Conservation (phyloP, 2,888 invertebrate genomes). For the Meteorus cinctellus region DNA sequence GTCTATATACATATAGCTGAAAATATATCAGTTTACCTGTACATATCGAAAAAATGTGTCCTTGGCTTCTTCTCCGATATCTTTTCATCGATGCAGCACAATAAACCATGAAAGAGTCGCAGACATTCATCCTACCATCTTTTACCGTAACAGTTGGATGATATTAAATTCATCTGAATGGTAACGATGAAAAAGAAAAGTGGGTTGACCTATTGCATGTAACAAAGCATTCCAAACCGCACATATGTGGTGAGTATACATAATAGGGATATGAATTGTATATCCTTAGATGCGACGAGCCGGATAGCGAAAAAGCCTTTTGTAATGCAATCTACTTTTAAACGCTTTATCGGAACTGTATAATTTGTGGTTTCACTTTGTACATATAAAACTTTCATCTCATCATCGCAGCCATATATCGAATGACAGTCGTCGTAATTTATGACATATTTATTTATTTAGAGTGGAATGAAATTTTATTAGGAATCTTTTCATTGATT, state of each 20-base stretch:
- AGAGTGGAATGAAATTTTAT: no score
- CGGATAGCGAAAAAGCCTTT: not conserved
- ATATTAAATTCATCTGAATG: conserved; percentile 1
- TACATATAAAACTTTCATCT: not conserved
- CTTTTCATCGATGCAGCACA: not conserved
- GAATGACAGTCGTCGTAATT: no score
- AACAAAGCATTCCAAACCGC: not conserved
- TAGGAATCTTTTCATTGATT: no score
- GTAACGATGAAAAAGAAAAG: not conserved
- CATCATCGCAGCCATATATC: no score
- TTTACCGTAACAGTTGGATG: conserved; percentile 20
- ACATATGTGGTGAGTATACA: not conserved
- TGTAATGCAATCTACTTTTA: conserved; percentile 1
- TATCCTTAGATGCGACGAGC: not conserved
- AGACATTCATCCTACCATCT: not conserved
- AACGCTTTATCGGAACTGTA: not conserved
- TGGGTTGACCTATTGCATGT: not conserved
- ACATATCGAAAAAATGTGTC: not conserved
- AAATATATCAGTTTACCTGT: not conserved
- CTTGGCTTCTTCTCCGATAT: not conserved
- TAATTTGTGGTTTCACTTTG: not conserved
- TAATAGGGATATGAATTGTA: not conserved
- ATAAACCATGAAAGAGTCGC: not conserved
- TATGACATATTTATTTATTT: no score
- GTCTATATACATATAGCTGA: not conserved